Evolutionary conservation across 2,888 invertebrate genomes (phyloP), one percentile per base, ranked within the genome.

Genomic region (Ommatoiulus sabulosus): DNA sequence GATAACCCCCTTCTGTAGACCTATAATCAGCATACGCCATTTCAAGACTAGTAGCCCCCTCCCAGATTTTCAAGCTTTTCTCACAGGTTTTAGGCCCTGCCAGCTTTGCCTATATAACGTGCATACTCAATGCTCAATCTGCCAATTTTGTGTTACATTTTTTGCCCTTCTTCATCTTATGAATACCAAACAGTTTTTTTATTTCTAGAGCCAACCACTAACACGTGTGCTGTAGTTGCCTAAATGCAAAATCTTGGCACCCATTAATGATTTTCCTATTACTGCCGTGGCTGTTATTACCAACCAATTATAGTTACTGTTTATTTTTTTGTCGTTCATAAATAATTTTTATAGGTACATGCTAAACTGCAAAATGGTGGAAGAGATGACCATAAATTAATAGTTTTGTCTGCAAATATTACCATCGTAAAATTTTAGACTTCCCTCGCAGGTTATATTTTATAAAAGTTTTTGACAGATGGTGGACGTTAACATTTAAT

Each of bases 1-100:
- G 80, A 80, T 80, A 80, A 80, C 80, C 80, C 80, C 80, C 80
- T 80, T 80, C 80, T 80, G 80, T 43, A 80, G 80, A 80, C 80
- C 80, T 80, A 35, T 80, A 80, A 80, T 80, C 80, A 80, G 15
- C 80, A 80, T 80, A 43, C 80, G 35, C 80, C 80, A 80, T 80
- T 80, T 80, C 80, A 80, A 80, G 80, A 80, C 80, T 80, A 80
- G 80, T 80, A 80, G 80, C 80, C 35, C 80, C 80, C 80, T 80
- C 80, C 80, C 80, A 80, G 35, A 80, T 80, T 35, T 24, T 80
- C 80, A 80, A 35, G 80, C 80, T 80, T 80, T 80, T 80, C 80
- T 80, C 80, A 80, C 80, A 80, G 72, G 24, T 80, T 80, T 80
- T 80, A 80, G 35, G 15, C 72, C 20, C 4, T n/a, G 63, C 63